Conservation (phyloP, 2,113 vertebrate genomes). For the Butorides virescens region DNA sequence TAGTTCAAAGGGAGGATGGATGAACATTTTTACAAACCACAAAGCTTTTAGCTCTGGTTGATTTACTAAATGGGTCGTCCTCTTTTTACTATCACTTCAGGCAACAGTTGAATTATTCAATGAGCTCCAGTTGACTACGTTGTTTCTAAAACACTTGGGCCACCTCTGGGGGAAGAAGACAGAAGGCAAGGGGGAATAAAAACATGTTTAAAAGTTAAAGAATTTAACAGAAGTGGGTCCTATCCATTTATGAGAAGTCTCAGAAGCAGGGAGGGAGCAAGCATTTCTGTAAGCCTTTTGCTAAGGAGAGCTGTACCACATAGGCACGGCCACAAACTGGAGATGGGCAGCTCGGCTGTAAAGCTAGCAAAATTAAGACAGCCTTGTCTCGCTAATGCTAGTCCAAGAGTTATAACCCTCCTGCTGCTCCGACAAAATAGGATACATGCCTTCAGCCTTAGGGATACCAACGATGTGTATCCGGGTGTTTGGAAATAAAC, state of each 20-base stretch:
- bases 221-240: slow-evolving; percentile 16
- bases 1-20: slow-evolving; percentile 55
- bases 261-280: not conserved
- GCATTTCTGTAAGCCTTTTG: not conserved
- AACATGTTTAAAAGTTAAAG: slow-evolving; percentile 38
- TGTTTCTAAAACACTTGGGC: slow-evolving; percentile 52
- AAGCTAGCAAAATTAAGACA: not conserved
- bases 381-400: rapidly evolving
- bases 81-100: slow-evolving; percentile 56
- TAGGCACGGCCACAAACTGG: not conserved
- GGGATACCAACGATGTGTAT: not conserved
- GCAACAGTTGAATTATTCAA: slow-evolving; percentile 63
- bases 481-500: not conserved
- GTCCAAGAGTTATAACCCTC: not conserved
- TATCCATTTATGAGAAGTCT: not conserved
- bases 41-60: slow-evolving; percentile 62
- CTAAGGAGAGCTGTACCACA: not conserved
- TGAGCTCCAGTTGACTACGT: slow-evolving; percentile 34
- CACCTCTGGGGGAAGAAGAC: slow-evolving; percentile 12
- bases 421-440: not conserved
- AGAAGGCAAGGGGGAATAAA: not conserved
- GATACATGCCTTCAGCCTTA: not conserved
- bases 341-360: not conserved
- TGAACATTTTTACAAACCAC: slow-evolving; percentile 51
- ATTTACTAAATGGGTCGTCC: slow-evolving; percentile 63